Percentiles rank a stretch among this genome's conserved stretches.
Conservation (phyloP, 2,113 vertebrate genomes). For the Procavia capensis region DNA sequence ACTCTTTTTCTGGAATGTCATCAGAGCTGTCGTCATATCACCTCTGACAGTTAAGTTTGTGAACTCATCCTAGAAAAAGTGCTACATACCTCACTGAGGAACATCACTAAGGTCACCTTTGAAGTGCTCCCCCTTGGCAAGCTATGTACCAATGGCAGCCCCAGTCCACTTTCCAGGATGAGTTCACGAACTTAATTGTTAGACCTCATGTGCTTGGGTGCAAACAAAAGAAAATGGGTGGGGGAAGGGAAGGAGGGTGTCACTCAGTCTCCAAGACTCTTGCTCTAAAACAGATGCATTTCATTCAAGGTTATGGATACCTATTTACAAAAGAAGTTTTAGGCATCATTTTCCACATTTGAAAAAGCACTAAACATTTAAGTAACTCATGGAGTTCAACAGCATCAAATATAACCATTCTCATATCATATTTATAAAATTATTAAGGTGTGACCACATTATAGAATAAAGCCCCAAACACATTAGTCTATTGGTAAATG, state of each 20-base stretch:
- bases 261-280: background rate
- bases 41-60: too few species aligned
- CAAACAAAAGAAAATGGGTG: background rate
- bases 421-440: background rate
- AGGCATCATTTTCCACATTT: background rate
- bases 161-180: too few species aligned
- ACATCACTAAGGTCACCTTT: too few species aligned
- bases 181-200: too few species aligned
- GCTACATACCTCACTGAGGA: too few species aligned
- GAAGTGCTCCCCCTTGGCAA: too few species aligned
- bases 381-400: background rate
- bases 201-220: background rate
- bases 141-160: too few species aligned
- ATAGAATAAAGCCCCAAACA: background rate
- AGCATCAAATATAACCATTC: background rate
- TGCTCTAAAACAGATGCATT: background rate
- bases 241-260: rapidly evolving
- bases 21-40: too few species aligned
- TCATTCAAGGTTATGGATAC: background rate
- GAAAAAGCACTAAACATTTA: background rate
- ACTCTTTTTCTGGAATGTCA: too few species aligned
- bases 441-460: constrained; percentile 3
- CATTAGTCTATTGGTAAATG: background rate
- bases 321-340: background rate
- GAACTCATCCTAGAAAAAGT: too few species aligned